A percentile compares a stretch with the other conserved stretches of the same genome.
Evolutionary conservation across 2,888 invertebrate species (phyloP).

Genomic region (Automeris io): DNA sequence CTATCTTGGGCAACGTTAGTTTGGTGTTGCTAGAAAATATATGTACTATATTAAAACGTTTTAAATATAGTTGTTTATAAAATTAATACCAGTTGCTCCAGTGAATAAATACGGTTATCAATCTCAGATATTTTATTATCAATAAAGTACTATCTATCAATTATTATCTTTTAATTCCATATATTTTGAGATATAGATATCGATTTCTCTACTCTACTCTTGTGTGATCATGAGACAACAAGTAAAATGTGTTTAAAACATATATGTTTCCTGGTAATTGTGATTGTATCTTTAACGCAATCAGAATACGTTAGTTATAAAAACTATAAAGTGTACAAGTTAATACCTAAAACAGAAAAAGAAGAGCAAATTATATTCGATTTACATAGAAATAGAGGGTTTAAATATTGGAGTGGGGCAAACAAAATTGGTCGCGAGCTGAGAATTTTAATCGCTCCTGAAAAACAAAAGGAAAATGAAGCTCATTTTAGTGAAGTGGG

Average conservation of each 20-base stretch:
- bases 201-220: too few species aligned
- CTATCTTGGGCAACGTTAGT: too few species aligned
- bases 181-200: neutral
- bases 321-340: conserved; percentile 77
- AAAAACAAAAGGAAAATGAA: conserved; percentile 16
- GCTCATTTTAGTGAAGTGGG: neutral
- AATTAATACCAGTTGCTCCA: too few species aligned
- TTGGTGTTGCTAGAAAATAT: too few species aligned
- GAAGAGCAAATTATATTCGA: conserved; percentile 64
- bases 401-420: conserved; percentile 54
- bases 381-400: conserved; percentile 48
- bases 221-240: too few species aligned
- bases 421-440: conserved; percentile 41
- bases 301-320: conserved; percentile 47
- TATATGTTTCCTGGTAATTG: neutral
- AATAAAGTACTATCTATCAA: neutral
- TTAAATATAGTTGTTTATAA: too few species aligned
- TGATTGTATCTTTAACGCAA: neutral
- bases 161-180: conserved; percentile 4
- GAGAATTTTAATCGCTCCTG: conserved; percentile 45
- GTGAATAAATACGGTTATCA: too few species aligned
- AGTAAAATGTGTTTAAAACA: neutral
- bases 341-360: conserved; percentile 59
- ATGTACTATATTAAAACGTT: too few species aligned
- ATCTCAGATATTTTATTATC: neutral